Evolutionary conservation across 2,888 invertebrate genomes (phyloP).

Genomic region (Junonia oenone): DNA sequence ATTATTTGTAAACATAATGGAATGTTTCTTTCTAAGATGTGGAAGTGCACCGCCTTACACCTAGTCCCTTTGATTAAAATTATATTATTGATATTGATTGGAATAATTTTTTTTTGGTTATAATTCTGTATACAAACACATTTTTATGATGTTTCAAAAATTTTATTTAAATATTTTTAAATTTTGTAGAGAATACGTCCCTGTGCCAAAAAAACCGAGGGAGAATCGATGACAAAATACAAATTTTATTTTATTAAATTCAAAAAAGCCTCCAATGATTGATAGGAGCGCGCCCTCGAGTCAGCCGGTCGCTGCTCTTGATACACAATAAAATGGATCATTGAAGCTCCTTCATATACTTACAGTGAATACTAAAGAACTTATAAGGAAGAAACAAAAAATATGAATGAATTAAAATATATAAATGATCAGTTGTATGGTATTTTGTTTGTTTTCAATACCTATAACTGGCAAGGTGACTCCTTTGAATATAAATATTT

Average conservation of each 20-base stretch:
- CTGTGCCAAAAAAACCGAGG: conserved; percentile 63
- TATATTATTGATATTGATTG: no score
- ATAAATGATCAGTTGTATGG: no score
- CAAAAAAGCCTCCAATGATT: conserved; percentile 79
- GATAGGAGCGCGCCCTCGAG: conserved; percentile 70
- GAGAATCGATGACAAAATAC: conserved; percentile 79
- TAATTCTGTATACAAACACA: no score
- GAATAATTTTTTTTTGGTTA: neutral
- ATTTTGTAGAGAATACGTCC: conserved; percentile 38
- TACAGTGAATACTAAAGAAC: conserved; percentile 14
- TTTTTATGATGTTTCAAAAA: neutral
- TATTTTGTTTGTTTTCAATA: no score
- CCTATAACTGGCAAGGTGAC: no score
- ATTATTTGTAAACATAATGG: no score
- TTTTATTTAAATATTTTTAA: neutral
- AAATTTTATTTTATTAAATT: conserved; percentile 82
- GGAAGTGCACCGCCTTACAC: no score
- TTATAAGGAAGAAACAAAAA: no score
- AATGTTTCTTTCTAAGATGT: no score
- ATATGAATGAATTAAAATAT: no score
- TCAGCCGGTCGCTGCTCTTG: conserved; percentile 58
- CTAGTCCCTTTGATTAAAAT: no score
- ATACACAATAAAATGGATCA: conserved; percentile 72
- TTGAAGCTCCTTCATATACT: conserved; percentile 43
- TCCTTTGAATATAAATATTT: no score